A percentile compares a stretch with the other conserved stretches of the same genome.
Evolutionary conservation across 2,888 invertebrate genomes (phyloP).

Genomic region (Agrochola macilenta): DNA sequence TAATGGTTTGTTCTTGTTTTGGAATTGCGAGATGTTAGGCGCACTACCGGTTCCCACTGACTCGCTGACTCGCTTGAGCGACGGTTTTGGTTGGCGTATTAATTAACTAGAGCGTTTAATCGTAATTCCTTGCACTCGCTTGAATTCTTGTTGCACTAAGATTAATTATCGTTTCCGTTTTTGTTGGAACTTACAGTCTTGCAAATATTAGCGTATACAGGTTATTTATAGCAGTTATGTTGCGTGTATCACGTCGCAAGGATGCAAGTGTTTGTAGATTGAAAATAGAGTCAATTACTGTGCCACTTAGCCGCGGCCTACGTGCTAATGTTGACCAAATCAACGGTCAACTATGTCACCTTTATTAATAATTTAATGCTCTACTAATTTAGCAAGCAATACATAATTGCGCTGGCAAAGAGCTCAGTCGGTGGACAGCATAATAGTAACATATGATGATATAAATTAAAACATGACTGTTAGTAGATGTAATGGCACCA

Average conservation of each 20-base stretch:
- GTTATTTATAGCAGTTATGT: conserved; percentile 32
- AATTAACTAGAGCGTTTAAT: conserved; percentile 72
- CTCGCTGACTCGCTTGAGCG: conserved; percentile 55
- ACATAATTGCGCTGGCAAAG: conserved; percentile 77
- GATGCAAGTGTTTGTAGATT: conserved; percentile 38
- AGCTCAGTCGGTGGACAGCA: conserved; percentile 72
- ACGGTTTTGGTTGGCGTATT: conserved; percentile 72
- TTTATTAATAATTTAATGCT: conserved; percentile 67
- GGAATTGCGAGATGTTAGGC: conserved; percentile 69
- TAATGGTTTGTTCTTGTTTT: conserved; percentile 78
- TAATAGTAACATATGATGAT: conserved; percentile 58
- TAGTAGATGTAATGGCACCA: conserved; percentile 53
- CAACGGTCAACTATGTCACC: conserved; percentile 56
- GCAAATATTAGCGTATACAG: conserved; percentile 50
- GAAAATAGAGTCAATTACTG: conserved; percentile 59
- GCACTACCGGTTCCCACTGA: conserved; percentile 52
- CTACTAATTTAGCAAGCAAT: conserved; percentile 61
- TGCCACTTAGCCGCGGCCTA: conserved; percentile 41
- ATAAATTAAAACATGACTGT: conserved; percentile 67
- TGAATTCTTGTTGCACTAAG: conserved; percentile 73
- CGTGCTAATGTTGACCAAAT: conserved; percentile 58
- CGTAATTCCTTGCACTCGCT: conserved; percentile 71
- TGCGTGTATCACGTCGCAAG: conserved; percentile 28
- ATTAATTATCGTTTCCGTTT: conserved; percentile 76
- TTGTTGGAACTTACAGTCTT: conserved; percentile 65